Percentiles rank a stretch among this genome's conserved stretches.
Evolutionary conservation across 2,113 vertebrate genomes (phyloP).

Genomic region (Toxotes jaculatrix): DNA sequence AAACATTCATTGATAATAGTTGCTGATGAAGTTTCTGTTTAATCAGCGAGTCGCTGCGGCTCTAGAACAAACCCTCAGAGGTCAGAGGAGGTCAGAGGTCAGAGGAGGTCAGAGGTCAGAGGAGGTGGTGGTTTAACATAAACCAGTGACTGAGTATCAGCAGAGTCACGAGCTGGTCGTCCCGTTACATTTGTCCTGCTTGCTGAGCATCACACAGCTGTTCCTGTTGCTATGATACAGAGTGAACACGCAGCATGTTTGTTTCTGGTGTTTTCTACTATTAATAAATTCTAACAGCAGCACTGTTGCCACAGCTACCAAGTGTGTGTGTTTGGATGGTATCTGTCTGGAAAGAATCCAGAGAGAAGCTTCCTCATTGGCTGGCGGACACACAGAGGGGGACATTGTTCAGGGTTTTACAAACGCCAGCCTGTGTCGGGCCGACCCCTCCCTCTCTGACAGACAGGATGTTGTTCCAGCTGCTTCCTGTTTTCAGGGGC

Average conservation of each 20-base stretch:
- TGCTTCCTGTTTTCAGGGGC: slow-evolving; percentile 82
- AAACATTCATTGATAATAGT: no score
- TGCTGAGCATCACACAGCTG: not conserved
- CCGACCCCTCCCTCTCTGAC: slow-evolving; percentile 40
- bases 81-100: no score
- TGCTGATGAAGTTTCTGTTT: no score
- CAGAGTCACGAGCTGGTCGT: no score
- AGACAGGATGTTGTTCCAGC: slow-evolving; percentile 85
- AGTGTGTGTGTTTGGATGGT: not conserved
- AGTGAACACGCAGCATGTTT: not conserved
- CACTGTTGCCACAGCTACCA: not conserved
- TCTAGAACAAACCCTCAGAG: no score
- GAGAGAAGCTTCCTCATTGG: slow-evolving; percentile 41
- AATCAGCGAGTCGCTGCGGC: no score
- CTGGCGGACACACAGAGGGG: slow-evolving; percentile 61
- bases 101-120: no score
- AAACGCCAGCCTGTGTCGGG: slow-evolving; percentile 48
- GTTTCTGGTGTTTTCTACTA: not conserved
- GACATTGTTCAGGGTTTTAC: slow-evolving; percentile 67
- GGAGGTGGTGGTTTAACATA: no score
- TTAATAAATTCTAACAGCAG: not conserved
- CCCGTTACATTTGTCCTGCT: no score
- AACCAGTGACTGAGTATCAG: no score
- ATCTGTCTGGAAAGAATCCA: slow-evolving; percentile 66
- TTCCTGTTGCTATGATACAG: slow-evolving; percentile 16